Evolutionary conservation across 2,113 vertebrate genomes (phyloP), one percentile per base, ranked within the genome.

Genomic region (Phycodurus eques): DNA sequence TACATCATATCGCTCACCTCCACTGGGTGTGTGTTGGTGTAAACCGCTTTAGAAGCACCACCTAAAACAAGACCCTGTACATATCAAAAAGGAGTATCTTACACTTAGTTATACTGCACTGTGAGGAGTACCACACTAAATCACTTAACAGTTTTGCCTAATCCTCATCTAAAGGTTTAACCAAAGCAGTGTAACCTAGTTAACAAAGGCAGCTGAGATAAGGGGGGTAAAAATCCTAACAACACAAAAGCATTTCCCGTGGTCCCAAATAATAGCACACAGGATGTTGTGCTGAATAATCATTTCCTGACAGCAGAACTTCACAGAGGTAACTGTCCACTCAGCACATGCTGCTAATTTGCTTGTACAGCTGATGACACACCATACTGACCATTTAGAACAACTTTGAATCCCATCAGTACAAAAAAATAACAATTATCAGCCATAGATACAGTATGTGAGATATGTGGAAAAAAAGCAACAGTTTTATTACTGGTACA

Each of bases 121-220:
- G 2, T 33, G 19, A 53, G 49, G 42, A 33, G 49, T 43, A 20
- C 67, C 87, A 85, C 86, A 83, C 53, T 54, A 19, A n/a, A 54
- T n/a, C 8, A 54, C 53, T 3, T n/a, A 54, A 54, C 43, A 68
- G 59, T 46, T 70, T 71, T 61, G 49, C 64, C 68, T 88, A 88
- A 89, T 89, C 87, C 79, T 67, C 80, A 85, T 76, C 19, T 42
- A 19, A 13, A 63, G 56, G 79, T 82, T 70, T 68, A 83, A 75
- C 77, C n/a, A 74, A 42, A 59, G 72, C 70, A 63, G 71, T 64
- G 4, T 46, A 63, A 70, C 73, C 67, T 53, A 69, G 65, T 70
- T 75, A 57, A 80, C 66, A 12, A 27, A 67, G 20, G 46, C 39
- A 61, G 67, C 72, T 35, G 51, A 67, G 62, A 73, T 72, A 71